A percentile compares a stretch with the other conserved stretches of the same genome.
These are phyloP conservation scores for Phainopepla nitens DNA, from an alignment of 2,113 vertebrate species.

Conservation along the genomic window DNA sequence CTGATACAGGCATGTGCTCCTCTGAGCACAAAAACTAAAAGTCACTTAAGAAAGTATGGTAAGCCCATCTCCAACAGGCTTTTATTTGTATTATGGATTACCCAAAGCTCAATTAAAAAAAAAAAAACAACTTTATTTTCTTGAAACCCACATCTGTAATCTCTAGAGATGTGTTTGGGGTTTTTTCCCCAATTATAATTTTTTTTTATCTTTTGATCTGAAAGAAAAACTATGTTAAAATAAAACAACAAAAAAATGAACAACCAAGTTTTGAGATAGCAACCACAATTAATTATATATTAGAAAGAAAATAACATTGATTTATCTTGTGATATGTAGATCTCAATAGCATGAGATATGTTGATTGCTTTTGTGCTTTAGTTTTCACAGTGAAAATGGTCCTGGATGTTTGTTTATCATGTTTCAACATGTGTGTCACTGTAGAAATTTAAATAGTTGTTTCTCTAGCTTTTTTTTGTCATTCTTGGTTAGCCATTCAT, in stretches of 20 bases:
- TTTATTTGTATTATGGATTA: neutral
- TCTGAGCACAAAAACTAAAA: neutral
- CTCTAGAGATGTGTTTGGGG: neutral
- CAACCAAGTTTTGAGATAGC: neutral
- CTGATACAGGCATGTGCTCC: rapidly evolving
- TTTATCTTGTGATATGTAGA: neutral
- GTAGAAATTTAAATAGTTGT: neutral
- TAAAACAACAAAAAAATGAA: neutral
- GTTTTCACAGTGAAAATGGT: neutral
- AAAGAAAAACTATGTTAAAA: neutral
- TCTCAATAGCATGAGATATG: neutral
- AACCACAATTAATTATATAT: neutral
- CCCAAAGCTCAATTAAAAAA: neutral
- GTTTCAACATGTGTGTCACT: neutral
- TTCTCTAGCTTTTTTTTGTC: neutral
- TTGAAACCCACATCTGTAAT: neutral
- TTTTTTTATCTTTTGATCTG: neutral
- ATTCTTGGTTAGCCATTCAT: neutral
- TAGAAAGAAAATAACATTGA: neutral
- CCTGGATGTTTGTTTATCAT: neutral
- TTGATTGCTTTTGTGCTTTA: neutral
- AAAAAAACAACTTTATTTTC: neutral
- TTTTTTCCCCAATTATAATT: neutral
- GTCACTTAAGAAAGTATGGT: neutral
- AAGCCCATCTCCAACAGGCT: neutral